Base-by-base conservation (phyloP, 2,113 vertebrate species). In the Callocephalon fimbriatum region DNA sequence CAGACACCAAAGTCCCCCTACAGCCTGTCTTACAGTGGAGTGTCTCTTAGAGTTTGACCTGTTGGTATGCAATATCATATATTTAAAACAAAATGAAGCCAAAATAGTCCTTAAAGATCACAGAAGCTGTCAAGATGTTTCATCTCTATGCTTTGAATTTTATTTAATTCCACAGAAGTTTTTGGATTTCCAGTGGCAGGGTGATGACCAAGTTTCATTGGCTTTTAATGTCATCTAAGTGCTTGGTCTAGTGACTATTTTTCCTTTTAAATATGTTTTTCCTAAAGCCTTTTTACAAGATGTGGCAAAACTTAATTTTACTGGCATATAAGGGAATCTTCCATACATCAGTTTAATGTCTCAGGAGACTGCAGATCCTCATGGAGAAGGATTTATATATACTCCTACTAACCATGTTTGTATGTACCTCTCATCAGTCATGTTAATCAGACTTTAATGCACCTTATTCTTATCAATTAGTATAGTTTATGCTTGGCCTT, bases 1-100 rank as follows among this genome's bases (percentile, higher is more conserved):
- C 58, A 87, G 93, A 75, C 44, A 78, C 18, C 50, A 90, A 50
- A 78, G 44, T 79, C 45, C 92, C 61, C 38, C 50, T 51, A 45
- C 50, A 77, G 15, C 37, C 47, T 90, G 42, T 88, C 45, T 67
- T 76, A 20, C 27, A 54, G 50, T 71, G 20, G 51, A 14, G 14
- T 42, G 15, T 81, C 20, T 93, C 22, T 45, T 70, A 71, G 65
- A 86, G 29, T 11, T 84, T 84, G 44, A 92, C 17, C 27, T 73
- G 22, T 38, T 83, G 61, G 11, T 78, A 13, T 48, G 31, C 82
- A 86, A 44, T 31, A 12, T 73, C 21, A 3, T 71, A 20, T 15
- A 7, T 63, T 83, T 70, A 38, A 83, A 62, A 38, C 7, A 79
- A 93, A 95, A 72, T 27, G 4, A 73, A 77, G 3, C 7, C 15